A percentile compares a stretch with the other conserved stretches of the same genome.
Evolutionary conservation across 2,888 invertebrate species (phyloP).

Genomic region (Acanthococcus lagerstroemiae): DNA sequence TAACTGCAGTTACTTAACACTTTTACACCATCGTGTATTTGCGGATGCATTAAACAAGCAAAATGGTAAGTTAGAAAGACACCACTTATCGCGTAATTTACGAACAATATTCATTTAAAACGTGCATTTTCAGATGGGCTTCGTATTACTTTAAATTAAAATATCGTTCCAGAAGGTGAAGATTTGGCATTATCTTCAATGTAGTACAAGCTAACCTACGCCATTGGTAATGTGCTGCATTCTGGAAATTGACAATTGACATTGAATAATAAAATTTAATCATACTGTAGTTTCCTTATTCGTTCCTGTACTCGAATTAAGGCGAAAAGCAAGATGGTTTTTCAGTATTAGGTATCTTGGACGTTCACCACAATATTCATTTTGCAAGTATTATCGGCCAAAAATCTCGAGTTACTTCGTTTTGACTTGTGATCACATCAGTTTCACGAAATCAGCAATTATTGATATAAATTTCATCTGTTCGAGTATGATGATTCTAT

Average conservation of each 20-base stretch:
- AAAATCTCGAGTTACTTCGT: no score
- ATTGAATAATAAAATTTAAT: background rate
- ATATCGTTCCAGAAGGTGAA: background rate
- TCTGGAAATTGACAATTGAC: background rate
- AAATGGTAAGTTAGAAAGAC: conserved; percentile 20
- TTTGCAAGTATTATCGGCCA: no score
- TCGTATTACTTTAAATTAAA: background rate
- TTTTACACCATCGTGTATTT: no score
- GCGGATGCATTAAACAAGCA: no score
- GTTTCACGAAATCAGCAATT: background rate
- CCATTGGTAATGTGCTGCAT: background rate
- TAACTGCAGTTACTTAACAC: no score
- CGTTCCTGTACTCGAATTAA: background rate
- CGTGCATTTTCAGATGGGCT: background rate
- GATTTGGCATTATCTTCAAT: no score
- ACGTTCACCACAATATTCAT: no score
- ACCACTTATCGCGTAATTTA: background rate
- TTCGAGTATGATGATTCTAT: no score
- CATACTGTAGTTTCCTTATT: background rate
- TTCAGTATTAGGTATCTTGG: no score
- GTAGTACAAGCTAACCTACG: no score
- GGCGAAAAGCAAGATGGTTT: background rate
- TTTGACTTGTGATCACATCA: background rate
- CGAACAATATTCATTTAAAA: background rate
- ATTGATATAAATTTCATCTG: no score